Evolutionary conservation across 2,888 invertebrate genomes (phyloP).

Genomic region (Metopia argyrocephala): DNA sequence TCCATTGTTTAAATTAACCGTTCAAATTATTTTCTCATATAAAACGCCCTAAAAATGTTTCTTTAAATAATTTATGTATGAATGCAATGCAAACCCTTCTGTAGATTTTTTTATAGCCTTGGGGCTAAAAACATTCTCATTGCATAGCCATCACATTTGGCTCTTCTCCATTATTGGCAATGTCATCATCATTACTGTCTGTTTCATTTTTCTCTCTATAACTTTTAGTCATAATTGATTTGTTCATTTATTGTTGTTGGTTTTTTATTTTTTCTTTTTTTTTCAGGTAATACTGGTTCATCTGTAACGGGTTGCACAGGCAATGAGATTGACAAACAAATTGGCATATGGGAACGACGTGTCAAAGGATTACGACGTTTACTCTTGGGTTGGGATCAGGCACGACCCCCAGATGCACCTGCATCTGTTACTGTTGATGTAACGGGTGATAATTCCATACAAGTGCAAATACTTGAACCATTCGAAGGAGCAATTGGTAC

Average conservation of each 20-base stretch:
- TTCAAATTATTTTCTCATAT: no score
- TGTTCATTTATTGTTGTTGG: neutral
- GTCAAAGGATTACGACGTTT: constrained; percentile 81
- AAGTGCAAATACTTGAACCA: constrained; percentile 84
- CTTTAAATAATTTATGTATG: no score
- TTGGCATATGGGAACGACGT: constrained; percentile 91
- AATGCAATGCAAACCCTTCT: no score
- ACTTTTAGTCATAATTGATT: neutral
- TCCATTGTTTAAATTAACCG: no score
- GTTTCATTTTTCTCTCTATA: neutral
- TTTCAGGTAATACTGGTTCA: constrained; percentile 76
- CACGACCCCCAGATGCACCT: constrained; percentile 89
- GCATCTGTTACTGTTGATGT: constrained; percentile 86
- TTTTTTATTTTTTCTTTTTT: neutral
- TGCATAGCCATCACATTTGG: neutral
- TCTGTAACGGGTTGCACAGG: constrained; percentile 85
- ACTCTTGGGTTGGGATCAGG: constrained; percentile 92
- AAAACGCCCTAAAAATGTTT: no score
- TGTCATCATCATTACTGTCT: neutral
- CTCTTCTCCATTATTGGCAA: neutral
- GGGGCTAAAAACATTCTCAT: no score
- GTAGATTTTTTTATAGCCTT: no score
- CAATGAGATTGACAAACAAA: constrained; percentile 88
- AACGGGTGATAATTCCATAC: constrained; percentile 82
- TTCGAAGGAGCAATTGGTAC: constrained; percentile 91